Evolutionary conservation across 2,797 vertebrate species (phyloP).

Genomic region (Myotis findleyi): DNA sequence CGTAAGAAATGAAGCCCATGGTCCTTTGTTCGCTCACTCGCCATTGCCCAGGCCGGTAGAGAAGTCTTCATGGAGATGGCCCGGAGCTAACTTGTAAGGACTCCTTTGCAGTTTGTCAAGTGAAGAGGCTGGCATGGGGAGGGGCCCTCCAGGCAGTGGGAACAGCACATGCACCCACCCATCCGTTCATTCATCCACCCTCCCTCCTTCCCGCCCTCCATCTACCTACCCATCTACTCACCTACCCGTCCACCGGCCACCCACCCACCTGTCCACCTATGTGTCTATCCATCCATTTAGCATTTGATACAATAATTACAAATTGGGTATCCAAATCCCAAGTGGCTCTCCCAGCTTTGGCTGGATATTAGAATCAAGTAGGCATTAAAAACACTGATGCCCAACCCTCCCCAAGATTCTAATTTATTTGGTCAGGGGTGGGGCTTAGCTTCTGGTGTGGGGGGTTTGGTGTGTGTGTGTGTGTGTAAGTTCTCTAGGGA

Average conservation of each 20-base stretch:
- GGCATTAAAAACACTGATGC: background rate
- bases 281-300: background rate
- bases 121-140: background rate
- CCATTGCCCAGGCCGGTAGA: background rate
- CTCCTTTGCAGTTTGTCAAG: background rate
- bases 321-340: background rate
- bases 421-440: background rate
- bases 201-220: too few species aligned
- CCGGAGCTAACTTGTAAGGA: background rate
- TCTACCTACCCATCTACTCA: background rate
- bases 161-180: background rate
- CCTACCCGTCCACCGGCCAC: too few species aligned
- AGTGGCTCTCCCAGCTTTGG: background rate
- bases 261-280: background rate
- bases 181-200: too few species aligned
- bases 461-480: too few species aligned
- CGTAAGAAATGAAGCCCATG: background rate
- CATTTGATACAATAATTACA: background rate
- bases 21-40: background rate
- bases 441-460: background rate
- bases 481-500: background rate
- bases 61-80: background rate
- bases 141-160: background rate
- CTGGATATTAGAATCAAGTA: background rate
- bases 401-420: background rate